phyloP scores from a whole-genome alignment of 2,113 vertebrate species.

The Sitta europaea region DNA sequence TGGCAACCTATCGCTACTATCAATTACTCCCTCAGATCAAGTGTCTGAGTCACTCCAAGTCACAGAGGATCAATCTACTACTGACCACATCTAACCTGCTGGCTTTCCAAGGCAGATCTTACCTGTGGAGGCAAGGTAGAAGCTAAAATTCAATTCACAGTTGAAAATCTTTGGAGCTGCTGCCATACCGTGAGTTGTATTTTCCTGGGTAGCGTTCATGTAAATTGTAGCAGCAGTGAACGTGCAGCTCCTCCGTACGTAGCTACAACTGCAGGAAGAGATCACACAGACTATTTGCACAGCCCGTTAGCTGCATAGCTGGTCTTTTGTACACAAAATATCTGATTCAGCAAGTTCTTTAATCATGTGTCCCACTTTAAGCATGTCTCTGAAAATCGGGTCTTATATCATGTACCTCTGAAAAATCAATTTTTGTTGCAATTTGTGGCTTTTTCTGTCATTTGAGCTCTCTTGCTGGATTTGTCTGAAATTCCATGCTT shows the following conservation, averaged over 20 bases:
- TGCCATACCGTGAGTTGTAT: background rate
- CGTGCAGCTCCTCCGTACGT: fast-evolving
- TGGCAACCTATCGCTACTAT: background rate
- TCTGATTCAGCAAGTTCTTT: constrained; percentile 56
- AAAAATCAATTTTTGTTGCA: background rate
- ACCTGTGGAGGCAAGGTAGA: background rate
- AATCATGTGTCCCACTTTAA: background rate
- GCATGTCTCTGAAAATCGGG: background rate
- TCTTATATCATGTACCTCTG: background rate
- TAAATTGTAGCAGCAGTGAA: background rate
- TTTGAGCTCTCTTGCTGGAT: background rate
- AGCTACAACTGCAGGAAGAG: background rate
- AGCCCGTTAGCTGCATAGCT: constrained; percentile 18
- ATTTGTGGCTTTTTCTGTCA: background rate
- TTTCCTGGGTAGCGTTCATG: fast-evolving
- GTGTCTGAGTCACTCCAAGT: background rate
- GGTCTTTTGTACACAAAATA: constrained; percentile 33
- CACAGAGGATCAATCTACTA: background rate
- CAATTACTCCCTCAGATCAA: constrained; percentile 10
- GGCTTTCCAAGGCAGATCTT: background rate
- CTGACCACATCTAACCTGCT: background rate
- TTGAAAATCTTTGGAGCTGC: background rate
- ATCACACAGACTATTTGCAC: constrained; percentile 12
- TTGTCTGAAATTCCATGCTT: background rate
- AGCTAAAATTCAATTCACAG: background rate